Conservation (phyloP, 1,140 invertebrate genomes). For the Hermetia illucens region DNA sequence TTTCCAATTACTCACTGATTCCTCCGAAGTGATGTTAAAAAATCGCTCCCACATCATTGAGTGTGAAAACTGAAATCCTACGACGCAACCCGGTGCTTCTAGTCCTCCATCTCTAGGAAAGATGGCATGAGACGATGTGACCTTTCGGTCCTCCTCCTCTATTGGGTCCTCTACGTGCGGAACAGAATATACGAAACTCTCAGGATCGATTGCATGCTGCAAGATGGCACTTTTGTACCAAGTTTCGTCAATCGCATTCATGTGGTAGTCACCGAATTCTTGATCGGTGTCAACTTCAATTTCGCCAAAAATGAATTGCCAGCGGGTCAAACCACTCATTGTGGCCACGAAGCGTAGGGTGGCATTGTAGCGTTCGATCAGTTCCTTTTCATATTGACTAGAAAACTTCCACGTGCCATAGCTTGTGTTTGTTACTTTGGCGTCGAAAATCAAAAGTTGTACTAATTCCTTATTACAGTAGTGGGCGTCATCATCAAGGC, state of each 20-base stretch:
- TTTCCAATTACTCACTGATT: slow-evolving; percentile 17
- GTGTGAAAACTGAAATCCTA: slow-evolving; percentile 72
- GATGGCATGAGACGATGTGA: slow-evolving; percentile 73
- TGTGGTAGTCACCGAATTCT: slow-evolving; percentile 65
- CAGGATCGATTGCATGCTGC: slow-evolving; percentile 58
- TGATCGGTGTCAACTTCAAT: slow-evolving; percentile 33
- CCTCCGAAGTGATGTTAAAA: slow-evolving; percentile 45
- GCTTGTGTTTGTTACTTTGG: slow-evolving; percentile 58
- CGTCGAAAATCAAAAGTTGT: slow-evolving; percentile 74
- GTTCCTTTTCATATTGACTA: slow-evolving; percentile 33
- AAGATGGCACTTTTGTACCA: slow-evolving; percentile 88
- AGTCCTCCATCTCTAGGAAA: slow-evolving; percentile 62
- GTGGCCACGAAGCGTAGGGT: slow-evolving; percentile 71
- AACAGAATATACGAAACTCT: slow-evolving; percentile 64
- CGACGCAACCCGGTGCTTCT: slow-evolving; percentile 73
- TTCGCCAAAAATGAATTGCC: slow-evolving; percentile 54
- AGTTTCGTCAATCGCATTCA: slow-evolving; percentile 70
- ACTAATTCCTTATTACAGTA: slow-evolving; percentile 77
- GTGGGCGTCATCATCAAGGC: slow-evolving; percentile 51
- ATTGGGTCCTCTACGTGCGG: slow-evolving; percentile 48
- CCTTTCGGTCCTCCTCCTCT: slow-evolving; percentile 39
- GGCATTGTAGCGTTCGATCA: slow-evolving; percentile 49
- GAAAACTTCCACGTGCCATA: slow-evolving; percentile 46
- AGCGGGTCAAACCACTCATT: slow-evolving; percentile 73
- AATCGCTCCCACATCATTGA: slow-evolving; percentile 48